A percentile compares a stretch with the other conserved stretches of the same genome.
Conservation (phyloP, 2,797 vertebrate species). For the Sebastes taczanowskii region DNA sequence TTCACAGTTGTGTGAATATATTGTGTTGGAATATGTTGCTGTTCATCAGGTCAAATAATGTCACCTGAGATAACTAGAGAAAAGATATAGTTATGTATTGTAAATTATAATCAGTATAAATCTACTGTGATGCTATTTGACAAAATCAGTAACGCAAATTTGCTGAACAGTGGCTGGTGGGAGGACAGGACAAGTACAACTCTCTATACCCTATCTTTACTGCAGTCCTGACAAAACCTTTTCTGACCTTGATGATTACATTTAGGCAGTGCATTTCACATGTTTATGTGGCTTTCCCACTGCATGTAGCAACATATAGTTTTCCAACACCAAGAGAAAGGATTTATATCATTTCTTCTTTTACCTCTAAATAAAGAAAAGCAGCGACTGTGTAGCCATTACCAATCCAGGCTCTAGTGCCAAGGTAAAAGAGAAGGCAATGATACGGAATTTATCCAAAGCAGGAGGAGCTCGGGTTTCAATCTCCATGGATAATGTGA, state of each 20-base stretch:
- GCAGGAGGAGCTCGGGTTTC: slow-evolving; percentile 37
- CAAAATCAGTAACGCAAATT: background rate
- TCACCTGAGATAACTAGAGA: background rate
- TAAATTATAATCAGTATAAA: background rate
- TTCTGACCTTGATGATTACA: background rate
- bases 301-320: background rate
- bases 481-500: slow-evolving; percentile 65
- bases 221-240: background rate
- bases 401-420: slow-evolving; percentile 6
- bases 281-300: background rate
- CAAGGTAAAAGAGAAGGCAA: slow-evolving; percentile 55
- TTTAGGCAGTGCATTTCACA: background rate
- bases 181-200: background rate
- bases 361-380: background rate
- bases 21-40: background rate
- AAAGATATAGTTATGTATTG: background rate
- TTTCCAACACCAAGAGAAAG: background rate
- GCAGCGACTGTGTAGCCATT: slow-evolving; percentile 10
- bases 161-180: background rate
- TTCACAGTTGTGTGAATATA: background rate
- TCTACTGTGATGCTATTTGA: background rate
- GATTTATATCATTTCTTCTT: background rate
- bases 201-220: background rate
- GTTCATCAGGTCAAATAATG: background rate
- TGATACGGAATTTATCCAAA: slow-evolving; percentile 60